Base-by-base conservation (phyloP, 2,888 invertebrate genomes). In the Drosophila dives region DNA sequence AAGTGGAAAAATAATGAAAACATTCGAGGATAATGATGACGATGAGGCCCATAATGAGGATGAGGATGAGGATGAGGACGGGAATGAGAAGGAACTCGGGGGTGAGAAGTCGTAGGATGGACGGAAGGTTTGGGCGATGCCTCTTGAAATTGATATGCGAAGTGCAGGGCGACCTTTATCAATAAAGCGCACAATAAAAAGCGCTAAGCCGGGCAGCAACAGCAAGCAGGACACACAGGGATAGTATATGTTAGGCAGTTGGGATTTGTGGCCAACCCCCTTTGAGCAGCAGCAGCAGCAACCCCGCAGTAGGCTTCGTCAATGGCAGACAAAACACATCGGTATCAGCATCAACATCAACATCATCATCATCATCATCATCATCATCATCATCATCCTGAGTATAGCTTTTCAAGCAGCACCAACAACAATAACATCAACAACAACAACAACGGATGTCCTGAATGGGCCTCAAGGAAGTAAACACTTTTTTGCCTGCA, bases 1-100 rank as follows among this genome's bases (percentile, higher is more conserved):
- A 90, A 90, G 91, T 91, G 91, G 91, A 90, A 91, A 91, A 91
- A 91, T 91, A 91, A 91, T 91, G 91, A 91, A 91, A 91, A 91
- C 91, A 91, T 90, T 91, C 84, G 82, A 78, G 81, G 81, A 85
- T 83, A 86, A 86, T 87, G 86, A 86, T 77, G 84, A 76, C 40
- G 70, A 60, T 42, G 56, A 29, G 20, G 56, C 26, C 23, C 23
- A 23, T 3, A 8, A 20, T 20, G 26, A 26, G 59, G 49, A 33
- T 26, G 40, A 34, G 11, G 11, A 20, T n/a, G n/a, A 3, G 26
- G 0, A 34, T 11, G 10, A n/a, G 23, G 34, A 6, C 12, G 45
- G 12, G 1, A 2, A 17, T 15, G 34, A 34, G 17, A 6, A 36
- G 20, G 3, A 20, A 45, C 12, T 20, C 3, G 45, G 20, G n/a